These are phyloP conservation scores for Patiria pectinifera DNA, from an alignment of 53 echinoderm and acorn worm species.

Conservation along the genomic window DNA sequence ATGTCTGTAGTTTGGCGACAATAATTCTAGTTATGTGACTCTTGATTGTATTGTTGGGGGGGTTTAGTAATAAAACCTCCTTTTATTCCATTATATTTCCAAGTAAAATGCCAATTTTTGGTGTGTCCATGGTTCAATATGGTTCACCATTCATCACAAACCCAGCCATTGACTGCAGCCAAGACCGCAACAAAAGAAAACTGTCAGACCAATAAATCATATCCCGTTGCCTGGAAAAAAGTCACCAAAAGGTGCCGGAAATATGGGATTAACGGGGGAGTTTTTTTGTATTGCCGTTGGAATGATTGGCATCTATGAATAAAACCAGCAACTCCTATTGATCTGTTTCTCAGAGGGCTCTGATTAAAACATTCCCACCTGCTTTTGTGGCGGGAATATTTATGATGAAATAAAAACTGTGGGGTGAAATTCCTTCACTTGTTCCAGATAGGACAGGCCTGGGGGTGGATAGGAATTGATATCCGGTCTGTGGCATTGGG, in stretches of 20 bases:
- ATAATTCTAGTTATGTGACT: neutral
- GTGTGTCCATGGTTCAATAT: neutral
- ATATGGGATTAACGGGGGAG: conserved; percentile 22
- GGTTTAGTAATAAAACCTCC: neutral
- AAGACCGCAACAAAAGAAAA: conserved; percentile 30
- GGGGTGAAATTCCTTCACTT: conserved; percentile 21
- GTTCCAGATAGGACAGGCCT: conserved; percentile 8
- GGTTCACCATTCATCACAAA: neutral
- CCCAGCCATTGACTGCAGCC: neutral
- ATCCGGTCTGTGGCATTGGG: conserved; percentile 32
- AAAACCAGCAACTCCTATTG: conserved; percentile 19
- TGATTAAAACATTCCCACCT: conserved; percentile 27
- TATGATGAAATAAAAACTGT: conserved; percentile 22
- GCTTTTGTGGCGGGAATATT: conserved; percentile 19
- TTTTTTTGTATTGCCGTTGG: neutral
- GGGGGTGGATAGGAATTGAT: neutral
- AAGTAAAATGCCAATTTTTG: neutral
- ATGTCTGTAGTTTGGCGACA: neutral
- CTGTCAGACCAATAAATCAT: conserved; percentile 49
- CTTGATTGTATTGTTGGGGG: neutral
- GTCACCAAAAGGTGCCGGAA: conserved; percentile 43
- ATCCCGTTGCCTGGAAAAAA: neutral
- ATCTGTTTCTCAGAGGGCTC: conserved; percentile 14
- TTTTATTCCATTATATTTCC: neutral
- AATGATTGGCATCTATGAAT: conserved; percentile 3